These are phyloP conservation scores for Callitettix versicolor DNA, from an alignment of 1,140 invertebrate species.

Conservation along the genomic window DNA sequence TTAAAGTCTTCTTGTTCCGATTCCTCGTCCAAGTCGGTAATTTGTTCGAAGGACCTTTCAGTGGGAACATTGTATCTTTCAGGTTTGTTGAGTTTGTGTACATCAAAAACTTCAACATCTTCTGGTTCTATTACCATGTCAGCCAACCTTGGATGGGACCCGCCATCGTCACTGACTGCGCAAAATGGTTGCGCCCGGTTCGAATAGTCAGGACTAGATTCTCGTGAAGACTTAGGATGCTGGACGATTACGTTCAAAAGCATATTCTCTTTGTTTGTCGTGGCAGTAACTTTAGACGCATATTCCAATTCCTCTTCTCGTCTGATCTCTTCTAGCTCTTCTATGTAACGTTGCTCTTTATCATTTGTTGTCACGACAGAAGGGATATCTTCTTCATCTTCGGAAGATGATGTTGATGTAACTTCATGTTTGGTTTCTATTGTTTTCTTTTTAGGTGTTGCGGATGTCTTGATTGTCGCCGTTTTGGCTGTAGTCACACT, in stretches of 20 bases:
- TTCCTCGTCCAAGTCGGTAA: slow-evolving; percentile 28
- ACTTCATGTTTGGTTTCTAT: slow-evolving; percentile 2
- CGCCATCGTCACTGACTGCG: slow-evolving; percentile 41
- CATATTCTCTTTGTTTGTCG: slow-evolving; percentile 27
- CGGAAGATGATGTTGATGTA: slow-evolving; percentile 17
- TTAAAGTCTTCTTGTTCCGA: slow-evolving; percentile 27
- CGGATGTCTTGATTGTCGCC: slow-evolving; percentile 6
- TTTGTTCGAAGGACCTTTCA: slow-evolving; percentile 32
- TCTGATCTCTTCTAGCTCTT: slow-evolving; percentile 21
- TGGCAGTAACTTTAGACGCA: slow-evolving; percentile 19
- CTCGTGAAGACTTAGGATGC: slow-evolving; percentile 56
- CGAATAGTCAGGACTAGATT: slow-evolving; percentile 44
- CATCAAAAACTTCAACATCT: slow-evolving; percentile 36
- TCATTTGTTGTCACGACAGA: neutral
- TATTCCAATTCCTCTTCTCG: slow-evolving; percentile 20
- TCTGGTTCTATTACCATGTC: slow-evolving; percentile 60
- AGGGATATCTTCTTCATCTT: slow-evolving; percentile 19
- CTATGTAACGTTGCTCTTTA: slow-evolving; percentile 12
- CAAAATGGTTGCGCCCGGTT: slow-evolving; percentile 23
- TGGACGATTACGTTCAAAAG: slow-evolving; percentile 47
- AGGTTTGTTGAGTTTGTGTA: slow-evolving; percentile 25
- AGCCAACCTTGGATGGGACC: slow-evolving; percentile 45
- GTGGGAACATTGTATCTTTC: neutral
- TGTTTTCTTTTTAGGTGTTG: slow-evolving; percentile 7
- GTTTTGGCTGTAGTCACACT: slow-evolving; percentile 10